These are phyloP conservation scores for Mizuhopecten yessoensis DNA, from an alignment of 1,140 invertebrate species.

Conservation along the genomic window DNA sequence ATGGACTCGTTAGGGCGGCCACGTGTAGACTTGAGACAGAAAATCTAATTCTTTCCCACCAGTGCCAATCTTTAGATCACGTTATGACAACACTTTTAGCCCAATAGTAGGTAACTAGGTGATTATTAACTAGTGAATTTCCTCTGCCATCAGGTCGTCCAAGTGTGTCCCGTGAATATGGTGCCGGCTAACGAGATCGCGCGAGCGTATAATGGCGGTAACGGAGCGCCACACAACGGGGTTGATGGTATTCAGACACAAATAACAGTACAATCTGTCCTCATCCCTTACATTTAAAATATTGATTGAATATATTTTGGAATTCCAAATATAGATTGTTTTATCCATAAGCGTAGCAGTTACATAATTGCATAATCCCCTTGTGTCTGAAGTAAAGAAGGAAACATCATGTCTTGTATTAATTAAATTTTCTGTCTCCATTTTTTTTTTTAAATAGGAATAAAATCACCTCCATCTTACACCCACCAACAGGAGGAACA, in stretches of 20 bases:
- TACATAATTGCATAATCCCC: background rate
- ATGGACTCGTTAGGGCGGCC: background rate
- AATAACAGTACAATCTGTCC: background rate
- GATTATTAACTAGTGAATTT: background rate
- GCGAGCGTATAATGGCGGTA: background rate
- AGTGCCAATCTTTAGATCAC: conserved; percentile 26
- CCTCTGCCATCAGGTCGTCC: background rate
- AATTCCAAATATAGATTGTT: background rate
- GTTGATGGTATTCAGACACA: background rate
- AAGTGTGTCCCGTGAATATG: background rate
- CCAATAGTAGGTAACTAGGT: background rate
- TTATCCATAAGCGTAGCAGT: background rate
- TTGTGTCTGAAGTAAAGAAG: background rate
- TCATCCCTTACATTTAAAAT: background rate
- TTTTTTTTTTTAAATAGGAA: too few relatives aligned
- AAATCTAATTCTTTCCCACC: conserved; percentile 10
- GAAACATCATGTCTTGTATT: background rate
- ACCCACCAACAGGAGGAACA: too few relatives aligned
- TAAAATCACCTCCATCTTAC: too few relatives aligned
- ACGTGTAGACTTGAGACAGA: background rate
- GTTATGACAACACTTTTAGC: conserved; percentile 26
- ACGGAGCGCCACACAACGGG: background rate
- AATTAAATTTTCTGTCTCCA: background rate
- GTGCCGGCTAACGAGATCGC: background rate
- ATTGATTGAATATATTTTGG: background rate